Percentiles rank a stretch among this genome's conserved stretches.
Conservation (phyloP, 2,888 invertebrate genomes). For the Epirrhoe tristata region DNA sequence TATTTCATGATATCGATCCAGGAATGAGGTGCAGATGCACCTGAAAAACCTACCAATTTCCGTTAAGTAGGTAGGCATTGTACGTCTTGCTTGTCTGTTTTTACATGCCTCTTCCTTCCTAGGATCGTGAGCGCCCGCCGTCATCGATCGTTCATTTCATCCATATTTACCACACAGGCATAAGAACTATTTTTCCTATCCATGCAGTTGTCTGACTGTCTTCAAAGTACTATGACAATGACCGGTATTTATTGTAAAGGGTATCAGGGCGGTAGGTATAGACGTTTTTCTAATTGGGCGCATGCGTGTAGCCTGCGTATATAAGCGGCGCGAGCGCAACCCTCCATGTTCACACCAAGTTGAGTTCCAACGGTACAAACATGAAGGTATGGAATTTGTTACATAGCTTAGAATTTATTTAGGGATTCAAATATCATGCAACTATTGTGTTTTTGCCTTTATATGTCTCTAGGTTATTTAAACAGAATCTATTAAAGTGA, state of each 20-base stretch:
- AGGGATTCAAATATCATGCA: background rate
- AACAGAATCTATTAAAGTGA: no score
- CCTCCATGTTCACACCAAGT: slow-evolving; percentile 67
- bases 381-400: slow-evolving; percentile 70
- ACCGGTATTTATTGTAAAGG: slow-evolving; percentile 63
- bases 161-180: no score
- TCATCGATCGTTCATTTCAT: no score
- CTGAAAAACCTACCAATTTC: no score
- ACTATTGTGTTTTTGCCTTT: no score
- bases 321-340: slow-evolving; percentile 67
- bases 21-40: no score
- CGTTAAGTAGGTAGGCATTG: no score
- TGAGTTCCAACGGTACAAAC: slow-evolving; percentile 61
- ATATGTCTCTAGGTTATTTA: no score
- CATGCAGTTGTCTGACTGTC: background rate
- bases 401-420: slow-evolving; percentile 9
- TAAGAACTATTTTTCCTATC: background rate
- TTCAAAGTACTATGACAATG: slow-evolving; percentile 10
- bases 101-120: no score
- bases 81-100: no score
- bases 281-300: slow-evolving; percentile 66
- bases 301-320: slow-evolving; percentile 59
- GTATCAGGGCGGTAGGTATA: slow-evolving; percentile 63
- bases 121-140: no score
- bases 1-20: no score